phyloP scores from a whole-genome alignment of 2,113 vertebrate genomes.

The Chinchilla lanigera region DNA sequence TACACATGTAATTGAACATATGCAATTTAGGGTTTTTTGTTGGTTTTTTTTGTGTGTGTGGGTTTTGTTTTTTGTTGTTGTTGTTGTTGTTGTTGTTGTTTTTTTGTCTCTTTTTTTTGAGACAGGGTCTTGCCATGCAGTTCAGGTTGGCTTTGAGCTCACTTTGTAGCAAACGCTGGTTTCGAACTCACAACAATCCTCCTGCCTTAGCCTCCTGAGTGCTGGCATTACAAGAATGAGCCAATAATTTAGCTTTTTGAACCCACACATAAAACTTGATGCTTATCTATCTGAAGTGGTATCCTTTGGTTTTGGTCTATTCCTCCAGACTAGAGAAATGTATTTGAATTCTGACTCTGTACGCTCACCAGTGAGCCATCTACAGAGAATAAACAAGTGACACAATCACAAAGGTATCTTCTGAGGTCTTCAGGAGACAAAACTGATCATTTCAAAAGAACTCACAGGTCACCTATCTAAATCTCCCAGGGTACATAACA shows the following conservation, averaged over 20 bases:
- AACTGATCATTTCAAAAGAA: slow-evolving; percentile 30
- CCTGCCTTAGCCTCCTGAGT: too few relatives aligned
- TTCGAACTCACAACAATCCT: too few relatives aligned
- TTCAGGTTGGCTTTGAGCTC: too few relatives aligned
- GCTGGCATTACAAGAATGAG: too few relatives aligned
- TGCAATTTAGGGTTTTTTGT: neutral
- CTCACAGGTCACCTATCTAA: neutral
- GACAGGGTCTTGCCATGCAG: too few relatives aligned
- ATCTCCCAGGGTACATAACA: neutral
- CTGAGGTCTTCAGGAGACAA: neutral
- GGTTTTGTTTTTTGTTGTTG: too few relatives aligned
- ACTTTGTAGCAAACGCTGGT: too few relatives aligned
- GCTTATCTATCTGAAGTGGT: slow-evolving; percentile 4
- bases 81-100: too few relatives aligned
- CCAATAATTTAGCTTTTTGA: neutral
- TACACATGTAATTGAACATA: neutral
- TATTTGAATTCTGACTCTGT: slow-evolving; percentile 16
- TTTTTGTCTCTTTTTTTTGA: too few relatives aligned
- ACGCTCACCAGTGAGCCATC: neutral
- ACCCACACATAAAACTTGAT: neutral
- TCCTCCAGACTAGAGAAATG: slow-evolving; percentile 25
- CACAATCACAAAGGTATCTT: neutral
- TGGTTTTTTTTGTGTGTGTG: too few relatives aligned
- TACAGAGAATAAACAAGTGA: neutral
- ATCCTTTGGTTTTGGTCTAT: neutral